These are phyloP conservation scores for Dryadula phaetusa DNA, from an alignment of 2,888 invertebrate species.

Conservation along the genomic window DNA sequence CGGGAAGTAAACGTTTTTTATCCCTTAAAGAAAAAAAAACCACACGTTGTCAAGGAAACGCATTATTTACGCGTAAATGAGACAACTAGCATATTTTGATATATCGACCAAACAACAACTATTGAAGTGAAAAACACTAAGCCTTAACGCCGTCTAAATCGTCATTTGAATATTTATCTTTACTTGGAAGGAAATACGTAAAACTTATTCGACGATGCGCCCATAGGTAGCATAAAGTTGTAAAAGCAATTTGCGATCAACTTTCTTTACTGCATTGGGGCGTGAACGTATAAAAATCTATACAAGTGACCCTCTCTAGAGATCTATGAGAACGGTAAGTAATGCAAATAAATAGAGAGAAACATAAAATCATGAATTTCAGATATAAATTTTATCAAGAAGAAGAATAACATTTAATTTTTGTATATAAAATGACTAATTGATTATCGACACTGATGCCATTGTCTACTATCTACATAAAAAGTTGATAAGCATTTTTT, in stretches of 20 bases:
- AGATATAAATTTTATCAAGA: no score
- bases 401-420: no score
- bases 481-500: no score
- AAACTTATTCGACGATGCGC: constrained; percentile 9
- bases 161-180: background rate
- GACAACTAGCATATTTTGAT: no score
- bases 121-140: background rate
- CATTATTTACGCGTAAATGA: no score
- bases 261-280: constrained; percentile 14
- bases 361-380: background rate
- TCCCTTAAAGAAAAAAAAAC: no score
- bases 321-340: background rate
- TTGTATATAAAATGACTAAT: no score
- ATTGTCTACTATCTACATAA: no score
- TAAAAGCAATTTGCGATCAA: constrained; percentile 24
- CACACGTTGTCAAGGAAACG: no score
- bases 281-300: constrained; percentile 18
- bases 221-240: constrained; percentile 26
- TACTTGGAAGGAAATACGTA: constrained; percentile 19
- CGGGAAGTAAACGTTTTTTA: no score
- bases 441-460: no score
- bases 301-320: constrained; percentile 25
- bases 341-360: background rate
- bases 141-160: background rate
- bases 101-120: no score